Conservation (phyloP, 2,113 vertebrate genomes). For the Seriola rivoliana region DNA sequence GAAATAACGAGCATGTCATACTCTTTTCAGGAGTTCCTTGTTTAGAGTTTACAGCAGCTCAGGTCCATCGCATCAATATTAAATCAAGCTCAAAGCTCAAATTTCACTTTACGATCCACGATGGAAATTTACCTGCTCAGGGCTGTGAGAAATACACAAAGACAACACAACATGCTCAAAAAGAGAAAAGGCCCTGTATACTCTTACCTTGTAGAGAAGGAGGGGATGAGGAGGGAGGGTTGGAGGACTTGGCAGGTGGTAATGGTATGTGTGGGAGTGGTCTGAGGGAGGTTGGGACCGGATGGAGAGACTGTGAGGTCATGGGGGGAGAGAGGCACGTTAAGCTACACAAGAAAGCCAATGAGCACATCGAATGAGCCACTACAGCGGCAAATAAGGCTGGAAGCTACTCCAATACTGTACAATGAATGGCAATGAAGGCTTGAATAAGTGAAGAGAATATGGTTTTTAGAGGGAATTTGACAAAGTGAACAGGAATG, state of each 20-base stretch:
- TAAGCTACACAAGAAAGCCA: conserved; percentile 42
- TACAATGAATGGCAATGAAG: neutral
- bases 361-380: conserved; percentile 5
- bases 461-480: neutral
- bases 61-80: neutral
- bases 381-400: neutral
- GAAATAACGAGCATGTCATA: neutral
- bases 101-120: no score
- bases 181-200: neutral
- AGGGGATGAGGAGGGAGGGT: conserved; percentile 83
- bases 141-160: conserved; percentile 13
- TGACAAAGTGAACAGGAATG: neutral
- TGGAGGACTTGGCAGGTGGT: conserved; percentile 88
- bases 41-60: neutral
- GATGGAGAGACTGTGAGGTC: conserved; percentile 86
- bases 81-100: neutral
- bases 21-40: neutral
- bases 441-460: neutral
- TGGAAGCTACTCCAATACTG: neutral
- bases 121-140: neutral
- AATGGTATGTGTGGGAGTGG: conserved; percentile 87
- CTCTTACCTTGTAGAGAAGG: conserved; percentile 87
- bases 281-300: conserved; percentile 86
- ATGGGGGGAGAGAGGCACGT: conserved; percentile 68
- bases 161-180: neutral